Evolutionary conservation across 2,888 invertebrate species (phyloP), one percentile per base, ranked within the genome.

Genomic region (Plebejus melissa): DNA sequence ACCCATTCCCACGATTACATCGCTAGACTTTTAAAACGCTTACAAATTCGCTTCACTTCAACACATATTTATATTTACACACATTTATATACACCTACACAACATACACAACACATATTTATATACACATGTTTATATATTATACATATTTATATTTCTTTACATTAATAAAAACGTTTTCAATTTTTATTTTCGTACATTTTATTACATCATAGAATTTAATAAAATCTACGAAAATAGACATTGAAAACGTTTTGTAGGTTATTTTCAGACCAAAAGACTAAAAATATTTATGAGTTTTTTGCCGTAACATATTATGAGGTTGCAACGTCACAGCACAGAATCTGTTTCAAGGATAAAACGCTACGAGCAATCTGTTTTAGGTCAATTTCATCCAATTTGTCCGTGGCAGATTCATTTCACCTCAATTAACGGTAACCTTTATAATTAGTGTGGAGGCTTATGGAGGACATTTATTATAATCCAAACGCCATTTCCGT

Each of bases 331-430:
- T 54, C 72, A 28, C 46, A 32, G 50, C 46, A 72, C 28, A 16
- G 71, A 72, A 72, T 28, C 13, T 54, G 54, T 72, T 72, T 46
- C 72, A 72, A 72, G 54, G 72, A 72, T 72, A 72, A 72, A 72
- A 28, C 50, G 50, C 72, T 22, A 22, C 72, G 72, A 50, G 50
- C 28, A 72, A 72, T 54, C 72, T 54, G 50, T 72, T 72, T 32
- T 50, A 72, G 72, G 72, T 72, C 72, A 72, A 72, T 72, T 72
- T 72, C 54, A 50, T 32, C 54, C 72, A 72, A 72, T 72, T 72
- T 72, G 50, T 72, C 72, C 72, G 16, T 16, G 28, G 72, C 50
- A 72, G 54, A 54, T 36, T 72, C 54, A 46, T 71, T 71, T 50
- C 28, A 50, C 71, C 41, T 71, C 71, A 72, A 54, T 72, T 72